These are phyloP conservation scores for Phalacrocorax pelagicus DNA, from an alignment of 2,113 vertebrate genomes.

Conservation along the genomic window DNA sequence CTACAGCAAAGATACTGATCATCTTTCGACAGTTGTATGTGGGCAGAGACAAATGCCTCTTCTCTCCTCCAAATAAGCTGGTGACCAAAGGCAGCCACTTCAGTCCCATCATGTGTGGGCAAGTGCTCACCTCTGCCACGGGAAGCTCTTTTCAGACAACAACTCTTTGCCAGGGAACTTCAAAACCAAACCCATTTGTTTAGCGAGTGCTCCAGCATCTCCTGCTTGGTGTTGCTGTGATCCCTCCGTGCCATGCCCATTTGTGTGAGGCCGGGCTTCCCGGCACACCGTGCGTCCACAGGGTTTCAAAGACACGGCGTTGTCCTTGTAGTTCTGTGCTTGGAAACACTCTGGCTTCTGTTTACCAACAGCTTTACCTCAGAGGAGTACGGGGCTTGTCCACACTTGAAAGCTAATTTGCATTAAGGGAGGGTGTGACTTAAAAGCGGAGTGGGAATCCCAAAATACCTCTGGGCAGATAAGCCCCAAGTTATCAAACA, in stretches of 20 bases:
- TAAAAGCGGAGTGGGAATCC: not conserved
- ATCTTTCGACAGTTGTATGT: rapidly evolving
- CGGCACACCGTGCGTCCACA: rapidly evolving
- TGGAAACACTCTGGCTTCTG: not conserved
- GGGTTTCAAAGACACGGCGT: not conserved
- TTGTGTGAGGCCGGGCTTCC: not conserved
- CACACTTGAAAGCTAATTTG: not conserved
- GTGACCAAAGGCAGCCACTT: not conserved
- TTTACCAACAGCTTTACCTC: not conserved
- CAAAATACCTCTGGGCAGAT: not conserved
- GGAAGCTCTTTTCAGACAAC: not conserved
- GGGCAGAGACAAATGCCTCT: not conserved
- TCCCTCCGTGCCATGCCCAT: rapidly evolving
- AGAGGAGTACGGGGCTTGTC: not conserved
- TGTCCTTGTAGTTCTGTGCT: not conserved
- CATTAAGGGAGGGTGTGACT: not conserved
- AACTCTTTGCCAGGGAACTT: not conserved
- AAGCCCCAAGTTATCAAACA: not conserved
- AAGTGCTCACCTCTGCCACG: not conserved
- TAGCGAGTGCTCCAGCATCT: not conserved
- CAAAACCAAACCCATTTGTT: not conserved
- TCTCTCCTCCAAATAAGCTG: not conserved
- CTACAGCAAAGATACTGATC: not conserved
- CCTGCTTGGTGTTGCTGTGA: not conserved
- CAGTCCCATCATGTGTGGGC: not conserved